Evolutionary conservation across 2,797 vertebrate species (phyloP).

Genomic region (Rhabdomys pumilio): DNA sequence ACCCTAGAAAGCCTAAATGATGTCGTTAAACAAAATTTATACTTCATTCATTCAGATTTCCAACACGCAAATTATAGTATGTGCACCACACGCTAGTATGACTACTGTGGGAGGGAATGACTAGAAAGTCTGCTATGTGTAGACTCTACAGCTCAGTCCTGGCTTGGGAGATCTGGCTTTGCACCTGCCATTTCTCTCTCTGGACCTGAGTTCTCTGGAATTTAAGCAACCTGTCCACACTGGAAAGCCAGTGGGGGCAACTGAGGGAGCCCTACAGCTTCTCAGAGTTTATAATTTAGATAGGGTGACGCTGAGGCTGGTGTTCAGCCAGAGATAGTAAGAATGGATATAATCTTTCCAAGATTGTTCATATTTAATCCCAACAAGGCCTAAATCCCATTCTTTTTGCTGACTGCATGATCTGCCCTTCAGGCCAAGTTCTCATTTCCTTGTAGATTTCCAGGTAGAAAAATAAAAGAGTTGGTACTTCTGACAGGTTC

Average conservation of each 20-base stretch:
- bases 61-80: background rate
- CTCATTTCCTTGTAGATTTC: background rate
- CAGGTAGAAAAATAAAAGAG: background rate
- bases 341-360: background rate
- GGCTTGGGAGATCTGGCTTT: too few species aligned
- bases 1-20: background rate
- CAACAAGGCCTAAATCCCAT: background rate
- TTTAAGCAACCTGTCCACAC: background rate
- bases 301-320: background rate
- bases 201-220: background rate
- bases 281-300: background rate
- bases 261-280: background rate
- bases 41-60: background rate
- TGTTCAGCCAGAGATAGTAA: background rate
- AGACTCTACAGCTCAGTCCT: background rate
- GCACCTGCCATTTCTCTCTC: background rate
- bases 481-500: background rate
- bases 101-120: background rate
- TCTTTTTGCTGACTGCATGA: background rate
- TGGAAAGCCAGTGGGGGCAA: background rate
- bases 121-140: background rate
- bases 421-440: background rate
- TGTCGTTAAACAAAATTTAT: background rate
- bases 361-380: background rate
- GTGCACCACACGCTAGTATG: background rate